These are phyloP conservation scores for Eupithecia subumbrata DNA, from an alignment of 2,888 invertebrate genomes.

Conservation along the genomic window DNA sequence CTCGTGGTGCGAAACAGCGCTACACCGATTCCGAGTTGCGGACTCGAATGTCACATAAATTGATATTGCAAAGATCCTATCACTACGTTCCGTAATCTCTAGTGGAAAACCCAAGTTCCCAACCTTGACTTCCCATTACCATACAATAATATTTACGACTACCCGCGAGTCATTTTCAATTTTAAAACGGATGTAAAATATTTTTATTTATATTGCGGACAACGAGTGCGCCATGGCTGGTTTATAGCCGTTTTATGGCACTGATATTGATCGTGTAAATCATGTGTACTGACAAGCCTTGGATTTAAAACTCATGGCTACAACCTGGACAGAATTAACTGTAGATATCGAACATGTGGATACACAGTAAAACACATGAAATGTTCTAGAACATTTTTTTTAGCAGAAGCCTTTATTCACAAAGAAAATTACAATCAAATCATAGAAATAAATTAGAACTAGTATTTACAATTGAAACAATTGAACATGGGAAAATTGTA, in stretches of 20 bases:
- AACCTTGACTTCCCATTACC: conserved; percentile 22
- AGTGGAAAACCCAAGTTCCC: neutral
- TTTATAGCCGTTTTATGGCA: conserved; percentile 66
- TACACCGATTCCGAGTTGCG: too few species aligned
- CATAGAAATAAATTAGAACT: too few species aligned
- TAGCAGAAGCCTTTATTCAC: too few species aligned
- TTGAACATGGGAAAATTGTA: too few species aligned
- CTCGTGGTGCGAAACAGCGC: too few species aligned
- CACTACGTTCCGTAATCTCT: neutral
- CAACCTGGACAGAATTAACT: neutral
- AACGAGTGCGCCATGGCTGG: conserved; percentile 48
- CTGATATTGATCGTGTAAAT: conserved; percentile 60
- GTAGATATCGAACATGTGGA: neutral
- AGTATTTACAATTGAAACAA: too few species aligned
- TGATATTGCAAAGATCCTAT: too few species aligned
- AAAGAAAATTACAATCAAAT: too few species aligned
- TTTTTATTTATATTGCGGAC: conserved; percentile 47
- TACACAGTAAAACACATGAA: too few species aligned
- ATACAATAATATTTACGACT: conserved; percentile 21
- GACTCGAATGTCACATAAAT: too few species aligned
- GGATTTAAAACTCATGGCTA: neutral
- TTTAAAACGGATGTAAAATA: conserved; percentile 40
- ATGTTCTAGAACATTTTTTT: too few species aligned
- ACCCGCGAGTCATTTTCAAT: conserved; percentile 26
- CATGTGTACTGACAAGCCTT: conserved; percentile 43